phyloP scores from a whole-genome alignment of 2,797 vertebrate genomes.

The Dendrocincla tyrannina region DNA sequence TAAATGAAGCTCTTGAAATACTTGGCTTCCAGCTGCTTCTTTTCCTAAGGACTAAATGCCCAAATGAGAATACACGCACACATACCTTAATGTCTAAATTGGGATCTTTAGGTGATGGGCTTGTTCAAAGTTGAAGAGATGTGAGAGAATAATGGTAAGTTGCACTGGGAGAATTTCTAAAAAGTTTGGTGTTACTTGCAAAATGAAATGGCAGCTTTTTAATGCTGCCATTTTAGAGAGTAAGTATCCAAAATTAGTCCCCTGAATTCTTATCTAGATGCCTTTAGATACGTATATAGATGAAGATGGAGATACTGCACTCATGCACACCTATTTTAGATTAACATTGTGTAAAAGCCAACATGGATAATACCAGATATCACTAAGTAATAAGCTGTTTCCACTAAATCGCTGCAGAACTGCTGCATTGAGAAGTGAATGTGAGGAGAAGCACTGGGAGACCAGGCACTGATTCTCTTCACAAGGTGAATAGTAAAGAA shows the following conservation, averaged over 20 bases:
- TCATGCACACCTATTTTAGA: neutral
- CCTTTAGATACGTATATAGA: neutral
- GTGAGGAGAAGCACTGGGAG: neutral
- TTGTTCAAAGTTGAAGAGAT: neutral
- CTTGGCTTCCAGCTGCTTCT: neutral
- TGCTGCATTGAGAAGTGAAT: neutral
- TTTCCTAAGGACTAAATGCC: neutral
- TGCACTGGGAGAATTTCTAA: neutral
- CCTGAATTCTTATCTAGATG: neutral
- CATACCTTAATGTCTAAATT: neutral
- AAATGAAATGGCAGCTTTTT: neutral
- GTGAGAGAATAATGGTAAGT: neutral
- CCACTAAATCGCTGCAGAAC: neutral
- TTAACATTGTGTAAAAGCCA: neutral
- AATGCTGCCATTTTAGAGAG: neutral
- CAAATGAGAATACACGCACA: neutral
- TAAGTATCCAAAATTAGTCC: neutral
- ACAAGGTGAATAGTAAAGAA: neutral
- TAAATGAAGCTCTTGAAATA: neutral
- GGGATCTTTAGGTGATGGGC: neutral
- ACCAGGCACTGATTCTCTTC: neutral
- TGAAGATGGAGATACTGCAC: neutral
- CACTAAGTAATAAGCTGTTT: constrained; percentile 23
- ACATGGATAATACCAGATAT: constrained; percentile 1
- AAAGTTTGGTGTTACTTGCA: neutral